Evolutionary conservation across 2,113 vertebrate genomes (phyloP).

Genomic region (Urocynchramus pylzowi): DNA sequence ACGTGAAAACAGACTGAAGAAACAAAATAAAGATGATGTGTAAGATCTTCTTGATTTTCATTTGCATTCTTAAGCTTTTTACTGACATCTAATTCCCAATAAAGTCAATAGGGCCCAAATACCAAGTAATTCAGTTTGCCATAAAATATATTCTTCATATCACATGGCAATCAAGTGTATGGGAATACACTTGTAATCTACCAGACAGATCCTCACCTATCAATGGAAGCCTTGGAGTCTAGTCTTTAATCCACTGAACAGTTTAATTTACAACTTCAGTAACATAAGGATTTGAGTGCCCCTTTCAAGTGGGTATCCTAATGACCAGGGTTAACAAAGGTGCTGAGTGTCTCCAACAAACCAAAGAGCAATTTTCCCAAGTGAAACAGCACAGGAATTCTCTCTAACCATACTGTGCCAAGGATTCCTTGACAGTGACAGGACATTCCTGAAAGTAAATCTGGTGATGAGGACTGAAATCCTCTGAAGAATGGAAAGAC

Average conservation of each 20-base stretch:
- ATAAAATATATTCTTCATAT: background rate
- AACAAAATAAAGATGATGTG: background rate
- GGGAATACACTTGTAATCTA: background rate
- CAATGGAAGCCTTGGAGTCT: background rate
- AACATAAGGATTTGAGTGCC: background rate
- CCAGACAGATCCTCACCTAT: background rate
- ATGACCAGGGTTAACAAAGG: background rate
- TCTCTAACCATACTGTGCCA: background rate
- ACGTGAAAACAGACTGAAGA: conserved; percentile 88
- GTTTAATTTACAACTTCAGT: background rate
- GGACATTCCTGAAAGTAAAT: background rate
- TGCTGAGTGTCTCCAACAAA: background rate
- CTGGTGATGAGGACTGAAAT: background rate
- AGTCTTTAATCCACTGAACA: background rate
- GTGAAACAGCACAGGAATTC: background rate
- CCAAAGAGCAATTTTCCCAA: background rate
- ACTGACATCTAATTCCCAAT: background rate
- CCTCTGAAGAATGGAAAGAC: background rate
- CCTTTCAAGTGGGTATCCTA: background rate
- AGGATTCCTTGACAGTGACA: background rate
- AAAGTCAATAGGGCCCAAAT: background rate
- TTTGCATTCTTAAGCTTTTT: background rate
- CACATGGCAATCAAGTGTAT: background rate
- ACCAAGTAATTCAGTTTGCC: background rate
- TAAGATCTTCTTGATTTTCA: background rate